phyloP scores from a whole-genome alignment of 1,140 invertebrate genomes.

The Drosophila seguyi region DNA sequence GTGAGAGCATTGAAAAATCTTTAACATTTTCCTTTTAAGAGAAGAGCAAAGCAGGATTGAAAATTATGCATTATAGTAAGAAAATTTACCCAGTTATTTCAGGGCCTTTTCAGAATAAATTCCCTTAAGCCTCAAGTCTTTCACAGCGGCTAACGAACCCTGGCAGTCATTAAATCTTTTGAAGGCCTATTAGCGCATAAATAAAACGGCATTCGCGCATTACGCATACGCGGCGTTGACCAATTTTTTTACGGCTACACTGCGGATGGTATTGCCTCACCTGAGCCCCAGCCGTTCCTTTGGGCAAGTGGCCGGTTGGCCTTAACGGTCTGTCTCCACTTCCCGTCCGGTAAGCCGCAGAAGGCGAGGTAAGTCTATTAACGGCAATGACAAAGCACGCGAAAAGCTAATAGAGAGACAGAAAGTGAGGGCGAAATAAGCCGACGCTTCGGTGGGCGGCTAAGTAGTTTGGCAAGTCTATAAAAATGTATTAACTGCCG shows the following conservation, averaged over 20 bases:
- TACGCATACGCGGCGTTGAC: slow-evolving; percentile 67
- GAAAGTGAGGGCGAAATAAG: slow-evolving; percentile 2
- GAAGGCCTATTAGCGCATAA: slow-evolving; percentile 32
- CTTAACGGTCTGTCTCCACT: slow-evolving; percentile 42
- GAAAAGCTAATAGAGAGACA: slow-evolving; percentile 80
- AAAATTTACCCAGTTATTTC: background rate
- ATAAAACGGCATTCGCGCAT: slow-evolving; percentile 52
- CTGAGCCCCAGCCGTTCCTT: slow-evolving; percentile 35
- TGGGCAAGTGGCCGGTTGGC: slow-evolving; percentile 68
- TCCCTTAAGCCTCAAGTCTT: background rate
- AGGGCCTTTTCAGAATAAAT: background rate
- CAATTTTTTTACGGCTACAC: slow-evolving; percentile 51
- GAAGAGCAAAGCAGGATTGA: background rate
- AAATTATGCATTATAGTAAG: background rate
- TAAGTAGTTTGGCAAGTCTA: slow-evolving; percentile 76
- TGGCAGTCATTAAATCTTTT: slow-evolving; percentile 14
- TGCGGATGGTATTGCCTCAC: slow-evolving; percentile 24
- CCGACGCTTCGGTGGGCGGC: slow-evolving; percentile 17
- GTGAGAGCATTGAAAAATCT: background rate
- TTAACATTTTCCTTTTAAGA: background rate
- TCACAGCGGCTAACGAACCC: slow-evolving; percentile 1
- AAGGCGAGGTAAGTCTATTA: slow-evolving; percentile 76
- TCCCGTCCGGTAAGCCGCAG: slow-evolving; percentile 10
- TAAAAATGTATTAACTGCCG: slow-evolving; percentile 81
- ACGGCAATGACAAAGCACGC: slow-evolving; percentile 81